These are phyloP conservation scores for Apis cerana DNA, from an alignment of 1,140 invertebrate species.

Conservation along the genomic window DNA sequence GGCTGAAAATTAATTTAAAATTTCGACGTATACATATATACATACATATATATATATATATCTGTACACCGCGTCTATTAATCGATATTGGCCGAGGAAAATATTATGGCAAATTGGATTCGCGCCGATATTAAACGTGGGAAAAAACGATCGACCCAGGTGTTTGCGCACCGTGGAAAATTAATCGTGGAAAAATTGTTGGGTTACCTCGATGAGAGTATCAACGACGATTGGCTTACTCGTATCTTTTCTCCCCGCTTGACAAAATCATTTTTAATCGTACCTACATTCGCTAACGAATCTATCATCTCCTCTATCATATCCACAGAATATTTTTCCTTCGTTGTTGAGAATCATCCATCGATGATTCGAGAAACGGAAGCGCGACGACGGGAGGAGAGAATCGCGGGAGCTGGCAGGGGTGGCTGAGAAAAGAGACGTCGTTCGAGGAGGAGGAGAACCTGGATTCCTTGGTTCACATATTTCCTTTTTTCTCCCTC, in stretches of 20 bases:
- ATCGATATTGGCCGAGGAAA: conserved; percentile 12
- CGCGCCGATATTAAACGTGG: too few relatives aligned
- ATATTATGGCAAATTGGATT: neutral
- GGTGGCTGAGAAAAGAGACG: conserved; percentile 29
- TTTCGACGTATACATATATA: conserved; percentile 38
- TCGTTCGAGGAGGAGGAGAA: conserved; percentile 31
- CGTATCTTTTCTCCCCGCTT: too few relatives aligned
- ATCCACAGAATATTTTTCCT: too few relatives aligned
- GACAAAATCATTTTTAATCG: too few relatives aligned
- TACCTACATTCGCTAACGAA: too few relatives aligned
- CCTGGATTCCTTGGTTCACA: conserved; percentile 5
- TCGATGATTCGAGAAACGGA: neutral
- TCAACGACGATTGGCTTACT: too few relatives aligned
- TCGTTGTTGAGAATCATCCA: neutral
- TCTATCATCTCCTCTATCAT: too few relatives aligned
- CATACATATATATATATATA: too few relatives aligned
- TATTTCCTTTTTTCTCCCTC: conserved; percentile 4
- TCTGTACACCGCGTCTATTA: neutral
- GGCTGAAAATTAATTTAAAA: conserved; percentile 62
- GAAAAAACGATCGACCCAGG: too few relatives aligned
- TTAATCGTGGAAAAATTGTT: conserved; percentile 3
- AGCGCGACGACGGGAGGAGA: neutral
- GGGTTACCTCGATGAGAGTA: neutral
- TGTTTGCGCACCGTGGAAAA: neutral
- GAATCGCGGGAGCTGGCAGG: conserved; percentile 7